Base-by-base conservation (phyloP, 2,888 invertebrate species). In the Lutraria lutraria region DNA sequence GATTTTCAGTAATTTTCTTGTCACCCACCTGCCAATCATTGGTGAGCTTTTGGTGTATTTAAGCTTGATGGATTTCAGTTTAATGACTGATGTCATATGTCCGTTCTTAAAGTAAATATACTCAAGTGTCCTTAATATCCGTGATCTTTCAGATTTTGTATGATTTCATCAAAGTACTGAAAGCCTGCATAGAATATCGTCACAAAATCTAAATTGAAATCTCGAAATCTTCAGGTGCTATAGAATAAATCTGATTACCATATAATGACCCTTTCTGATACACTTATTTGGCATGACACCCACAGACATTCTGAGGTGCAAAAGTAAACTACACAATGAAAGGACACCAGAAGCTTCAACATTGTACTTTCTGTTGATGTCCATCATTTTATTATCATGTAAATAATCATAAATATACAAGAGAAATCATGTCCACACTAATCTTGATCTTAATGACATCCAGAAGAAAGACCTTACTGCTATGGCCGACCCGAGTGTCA, bases 51-150 rank as follows among this genome's bases (percentile, higher is more conserved):
- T 34, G 15, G 79, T 76, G 31, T 52, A 43, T 83, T 87, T 91
- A 89, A 91, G 87, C 87, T 89, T 91, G 91, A 91, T 91, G 88
- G 89, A 91, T 91, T 89, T 89, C 87, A 81, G 76, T 91, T 89
- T 91, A 91, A 91, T 91, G 91, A 91, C 88, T 89, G 91, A 91
- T 91, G 91, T 89, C 91, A 91, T 88, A 80, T 83, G 80, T 54
- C 81, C 53, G 88, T 63, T 79, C 52, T 85, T 86, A 88, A 85
- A 86, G 90, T 88, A 88, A 88, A 90, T 88, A 88, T 83, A 52
- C 68, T 88, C 81, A 88, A 90, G 90, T 90, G 81, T 84, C 81
- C 83, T 87, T 82, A 89, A 90, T 85, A 90, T 89, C 87, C 85
- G 85, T 89, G 85, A 89, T 82, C 83, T 43, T 85, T 89, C 34